Percentiles rank a stretch among this genome's conserved stretches.
These are phyloP conservation scores for Manis pentadactyla DNA, from an alignment of 2,797 vertebrate genomes.

Conservation along the genomic window DNA sequence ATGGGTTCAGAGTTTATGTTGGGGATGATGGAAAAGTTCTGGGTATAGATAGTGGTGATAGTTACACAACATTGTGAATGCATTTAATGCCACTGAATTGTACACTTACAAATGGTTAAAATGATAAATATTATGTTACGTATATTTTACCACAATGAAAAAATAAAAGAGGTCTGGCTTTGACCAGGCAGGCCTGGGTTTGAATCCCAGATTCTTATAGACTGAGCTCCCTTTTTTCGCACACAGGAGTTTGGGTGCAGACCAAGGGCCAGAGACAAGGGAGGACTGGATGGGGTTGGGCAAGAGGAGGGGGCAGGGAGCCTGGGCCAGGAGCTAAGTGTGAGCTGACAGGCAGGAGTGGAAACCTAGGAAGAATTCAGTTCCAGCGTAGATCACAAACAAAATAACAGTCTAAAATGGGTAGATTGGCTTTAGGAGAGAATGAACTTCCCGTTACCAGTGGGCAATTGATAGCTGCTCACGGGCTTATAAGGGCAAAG, in stretches of 20 bases:
- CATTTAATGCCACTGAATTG: neutral
- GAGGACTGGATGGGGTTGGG: neutral
- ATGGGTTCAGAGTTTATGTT: neutral
- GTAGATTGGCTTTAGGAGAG: neutral
- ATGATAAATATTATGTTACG: neutral
- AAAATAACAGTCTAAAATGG: constrained; percentile 40
- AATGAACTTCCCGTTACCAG: neutral
- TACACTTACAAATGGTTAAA: neutral
- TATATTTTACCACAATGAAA: constrained; percentile 1
- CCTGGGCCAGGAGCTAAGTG: neutral
- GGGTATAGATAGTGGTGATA: neutral
- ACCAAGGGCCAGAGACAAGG: neutral
- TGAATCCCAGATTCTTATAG: neutral
- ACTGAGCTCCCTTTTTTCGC: neutral
- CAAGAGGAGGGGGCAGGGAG: neutral
- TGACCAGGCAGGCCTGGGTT: neutral
- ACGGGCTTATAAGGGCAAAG: neutral
- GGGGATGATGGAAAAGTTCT: neutral
- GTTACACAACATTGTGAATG: neutral
- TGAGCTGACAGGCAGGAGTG: neutral
- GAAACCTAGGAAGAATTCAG: neutral
- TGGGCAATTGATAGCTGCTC: neutral
- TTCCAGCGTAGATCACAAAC: neutral
- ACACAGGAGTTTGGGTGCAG: neutral
- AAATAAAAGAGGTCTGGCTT: neutral